phyloP scores from a whole-genome alignment of 2,888 invertebrate species.

The Caenorhabditis sulstoni region DNA sequence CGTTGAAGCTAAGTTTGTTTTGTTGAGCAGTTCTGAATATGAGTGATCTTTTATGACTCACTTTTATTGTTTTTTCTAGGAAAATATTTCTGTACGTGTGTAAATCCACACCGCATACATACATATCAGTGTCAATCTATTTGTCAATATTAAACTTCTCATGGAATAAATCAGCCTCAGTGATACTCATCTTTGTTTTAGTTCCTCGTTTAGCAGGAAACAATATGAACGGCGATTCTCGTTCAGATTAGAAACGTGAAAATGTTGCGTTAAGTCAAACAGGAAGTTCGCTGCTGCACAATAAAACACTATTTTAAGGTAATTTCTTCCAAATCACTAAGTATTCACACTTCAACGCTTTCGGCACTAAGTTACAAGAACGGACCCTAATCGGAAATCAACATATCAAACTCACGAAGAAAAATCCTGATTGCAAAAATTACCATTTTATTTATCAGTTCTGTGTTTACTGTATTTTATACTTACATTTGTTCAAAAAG shows the following conservation, averaged over 20 bases:
- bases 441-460: neutral
- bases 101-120: conserved; percentile 42
- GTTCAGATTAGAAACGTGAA: too few species aligned
- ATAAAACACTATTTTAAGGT: conserved; percentile 10
- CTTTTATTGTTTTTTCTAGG: conserved; percentile 33
- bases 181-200: neutral
- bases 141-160: conserved; percentile 20
- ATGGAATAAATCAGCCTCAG: conserved; percentile 9
- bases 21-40: conserved; percentile 22
- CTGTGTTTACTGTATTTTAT: too few species aligned
- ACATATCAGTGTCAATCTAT: conserved; percentile 21
- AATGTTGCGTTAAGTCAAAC: too few species aligned
- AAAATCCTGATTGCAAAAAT: too few species aligned
- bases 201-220: too few species aligned
- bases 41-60: conserved; percentile 21
- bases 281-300: conserved; percentile 44
- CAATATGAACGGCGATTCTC: too few species aligned
- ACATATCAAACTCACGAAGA: too few species aligned
- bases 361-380: conserved; percentile 8
- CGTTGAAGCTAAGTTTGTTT: neutral
- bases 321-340: neutral
- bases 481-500: neutral
- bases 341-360: conserved; percentile 39
- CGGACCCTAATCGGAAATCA: too few species aligned
- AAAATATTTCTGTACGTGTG: conserved; percentile 18